Evolutionary conservation across 1,140 invertebrate genomes (phyloP).

Genomic region (Sipha flava): DNA sequence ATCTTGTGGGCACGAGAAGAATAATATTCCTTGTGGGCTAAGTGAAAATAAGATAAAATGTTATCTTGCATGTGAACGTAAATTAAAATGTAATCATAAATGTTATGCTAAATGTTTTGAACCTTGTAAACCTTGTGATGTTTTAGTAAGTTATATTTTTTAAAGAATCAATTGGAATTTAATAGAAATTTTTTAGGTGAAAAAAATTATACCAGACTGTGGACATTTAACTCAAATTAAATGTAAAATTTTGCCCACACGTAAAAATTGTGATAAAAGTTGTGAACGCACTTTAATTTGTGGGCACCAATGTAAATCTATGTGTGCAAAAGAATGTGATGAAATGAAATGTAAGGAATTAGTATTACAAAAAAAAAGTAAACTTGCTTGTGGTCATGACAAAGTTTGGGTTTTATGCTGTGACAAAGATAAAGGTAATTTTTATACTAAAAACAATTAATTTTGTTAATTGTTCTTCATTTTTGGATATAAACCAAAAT

Average conservation of each 20-base stretch:
- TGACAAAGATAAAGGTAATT: constrained; percentile 11
- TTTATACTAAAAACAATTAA: too few species aligned
- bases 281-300: background rate
- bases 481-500: too few species aligned
- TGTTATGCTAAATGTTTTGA: background rate
- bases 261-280: background rate
- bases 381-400: constrained; percentile 33
- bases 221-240: background rate
- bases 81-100: background rate
- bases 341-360: background rate
- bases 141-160: background rate
- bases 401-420: constrained; percentile 3
- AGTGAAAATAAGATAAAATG: background rate
- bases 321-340: background rate
- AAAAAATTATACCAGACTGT: constrained; percentile 1
- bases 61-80: background rate
- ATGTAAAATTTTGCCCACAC: background rate
- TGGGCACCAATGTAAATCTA: background rate
- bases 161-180: too few species aligned
- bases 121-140: background rate
- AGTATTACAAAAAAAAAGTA: background rate
- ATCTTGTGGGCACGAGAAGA: background rate
- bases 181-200: background rate
- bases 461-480: too few species aligned
- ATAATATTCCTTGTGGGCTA: background rate